These are phyloP conservation scores for Chaenogobius annularis DNA, from an alignment of 2,113 vertebrate species.

Conservation along the genomic window DNA sequence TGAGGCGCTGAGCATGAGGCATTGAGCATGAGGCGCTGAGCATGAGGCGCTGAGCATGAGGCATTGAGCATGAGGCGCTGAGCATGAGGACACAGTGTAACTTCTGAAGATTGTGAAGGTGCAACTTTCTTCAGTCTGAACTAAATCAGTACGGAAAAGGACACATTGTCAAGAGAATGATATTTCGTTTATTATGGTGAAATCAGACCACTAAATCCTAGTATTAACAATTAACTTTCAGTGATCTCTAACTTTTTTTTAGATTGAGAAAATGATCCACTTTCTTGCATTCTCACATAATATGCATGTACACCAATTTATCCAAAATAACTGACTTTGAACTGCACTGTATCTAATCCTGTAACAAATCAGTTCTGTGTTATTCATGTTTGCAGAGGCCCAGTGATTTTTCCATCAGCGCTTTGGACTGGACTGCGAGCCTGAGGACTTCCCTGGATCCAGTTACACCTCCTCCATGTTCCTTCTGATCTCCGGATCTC, in stretches of 20 bases:
- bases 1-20: too few species aligned
- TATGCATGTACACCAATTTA: background rate
- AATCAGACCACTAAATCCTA: too few species aligned
- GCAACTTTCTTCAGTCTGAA: too few species aligned
- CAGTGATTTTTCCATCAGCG: constrained; percentile 4
- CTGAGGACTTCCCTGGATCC: constrained; percentile 44
- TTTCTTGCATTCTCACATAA: background rate
- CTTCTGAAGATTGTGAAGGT: too few species aligned
- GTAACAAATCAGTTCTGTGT: constrained; percentile 18
- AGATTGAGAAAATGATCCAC: background rate
- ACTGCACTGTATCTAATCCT: background rate
- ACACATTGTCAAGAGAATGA: too few species aligned
- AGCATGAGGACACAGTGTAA: too few species aligned
- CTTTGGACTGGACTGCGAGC: constrained; percentile 10
- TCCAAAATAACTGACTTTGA: background rate
- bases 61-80: too few species aligned
- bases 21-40: too few species aligned
- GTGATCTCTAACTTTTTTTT: background rate
- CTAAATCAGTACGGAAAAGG: too few species aligned
- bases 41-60: too few species aligned
- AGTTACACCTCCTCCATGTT: constrained; percentile 31
- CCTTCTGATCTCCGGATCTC: constrained; percentile 46
- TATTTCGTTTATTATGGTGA: too few species aligned
- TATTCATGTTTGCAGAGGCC: constrained; percentile 14
- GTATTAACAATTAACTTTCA: too few species aligned